phyloP scores from a whole-genome alignment of 1,140 invertebrate genomes.

The Penaeus chinensis region DNA sequence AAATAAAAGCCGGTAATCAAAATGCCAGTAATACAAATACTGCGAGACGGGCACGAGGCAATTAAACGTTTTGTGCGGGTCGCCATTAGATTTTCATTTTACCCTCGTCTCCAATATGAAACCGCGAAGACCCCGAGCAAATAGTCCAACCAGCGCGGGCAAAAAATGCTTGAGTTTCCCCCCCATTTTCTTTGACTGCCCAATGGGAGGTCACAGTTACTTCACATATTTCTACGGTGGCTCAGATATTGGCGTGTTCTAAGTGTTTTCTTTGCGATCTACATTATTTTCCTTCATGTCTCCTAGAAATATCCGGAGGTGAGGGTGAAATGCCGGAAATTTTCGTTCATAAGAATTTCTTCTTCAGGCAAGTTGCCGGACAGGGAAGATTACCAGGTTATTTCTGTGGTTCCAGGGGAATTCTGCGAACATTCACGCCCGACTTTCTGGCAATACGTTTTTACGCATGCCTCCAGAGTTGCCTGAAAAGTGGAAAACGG shows the following conservation, averaged over 20 bases:
- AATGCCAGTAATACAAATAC: neutral
- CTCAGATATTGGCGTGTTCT: slow-evolving; percentile 60
- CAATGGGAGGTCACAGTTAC: slow-evolving; percentile 48
- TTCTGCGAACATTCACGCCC: too few species aligned
- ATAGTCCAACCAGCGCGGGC: slow-evolving; percentile 32
- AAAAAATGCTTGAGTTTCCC: slow-evolving; percentile 19
- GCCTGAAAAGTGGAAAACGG: neutral
- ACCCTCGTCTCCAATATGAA: slow-evolving; percentile 41
- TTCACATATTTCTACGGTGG: slow-evolving; percentile 53
- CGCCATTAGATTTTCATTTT: slow-evolving; percentile 47
- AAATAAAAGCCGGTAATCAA: neutral
- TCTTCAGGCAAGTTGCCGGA: slow-evolving; percentile 17
- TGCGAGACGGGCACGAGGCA: slow-evolving; percentile 45
- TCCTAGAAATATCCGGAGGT: slow-evolving; percentile 42
- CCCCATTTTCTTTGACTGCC: slow-evolving; percentile 48
- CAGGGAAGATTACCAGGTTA: slow-evolving; percentile 16
- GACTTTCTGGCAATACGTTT: too few species aligned
- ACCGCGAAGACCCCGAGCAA: slow-evolving; percentile 36
- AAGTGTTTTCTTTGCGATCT: slow-evolving; percentile 59
- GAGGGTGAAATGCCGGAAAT: slow-evolving; percentile 52
- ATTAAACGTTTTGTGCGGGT: slow-evolving; percentile 45
- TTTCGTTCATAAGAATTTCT: slow-evolving; percentile 57
- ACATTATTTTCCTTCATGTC: slow-evolving; percentile 62
- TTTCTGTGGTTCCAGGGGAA: neutral
- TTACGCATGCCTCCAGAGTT: too few species aligned